phyloP scores from a whole-genome alignment of 2,113 vertebrate genomes.

The Tamias sibiricus region DNA sequence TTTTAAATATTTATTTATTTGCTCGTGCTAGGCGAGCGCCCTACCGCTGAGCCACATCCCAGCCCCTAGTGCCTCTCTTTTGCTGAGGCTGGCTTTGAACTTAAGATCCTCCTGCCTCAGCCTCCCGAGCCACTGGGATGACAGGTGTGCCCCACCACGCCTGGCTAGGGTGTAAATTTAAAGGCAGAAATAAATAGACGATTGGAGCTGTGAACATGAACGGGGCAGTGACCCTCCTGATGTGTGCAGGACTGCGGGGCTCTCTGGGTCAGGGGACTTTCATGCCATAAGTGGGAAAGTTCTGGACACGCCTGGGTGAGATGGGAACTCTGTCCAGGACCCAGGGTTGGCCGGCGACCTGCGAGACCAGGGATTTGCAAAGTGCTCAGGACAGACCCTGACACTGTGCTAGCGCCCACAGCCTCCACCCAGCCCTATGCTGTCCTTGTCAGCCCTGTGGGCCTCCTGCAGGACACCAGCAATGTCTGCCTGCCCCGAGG shows the following conservation, averaged over 20 bases:
- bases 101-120: too few relatives aligned
- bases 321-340: neutral
- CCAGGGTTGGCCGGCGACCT: accelerated
- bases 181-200: neutral
- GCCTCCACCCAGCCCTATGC: accelerated
- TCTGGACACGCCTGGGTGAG: neutral
- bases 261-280: neutral
- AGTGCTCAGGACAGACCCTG: neutral
- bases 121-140: too few relatives aligned
- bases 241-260: neutral
- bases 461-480: neutral
- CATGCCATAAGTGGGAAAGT: neutral
- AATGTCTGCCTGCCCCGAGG: neutral
- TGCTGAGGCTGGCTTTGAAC: too few relatives aligned
- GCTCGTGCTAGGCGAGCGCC: too few relatives aligned
- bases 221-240: neutral
- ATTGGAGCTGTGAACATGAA: accelerated
- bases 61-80: too few relatives aligned
- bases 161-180: neutral
- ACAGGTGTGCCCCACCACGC: too few relatives aligned
- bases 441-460: accelerated
- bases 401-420: neutral
- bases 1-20: too few relatives aligned
- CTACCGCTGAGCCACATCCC: too few relatives aligned
- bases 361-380: neutral